Evolutionary conservation across 1,140 invertebrate species (phyloP), one percentile per base, ranked within the genome.

Genomic region (Vanessa tameamea): DNA sequence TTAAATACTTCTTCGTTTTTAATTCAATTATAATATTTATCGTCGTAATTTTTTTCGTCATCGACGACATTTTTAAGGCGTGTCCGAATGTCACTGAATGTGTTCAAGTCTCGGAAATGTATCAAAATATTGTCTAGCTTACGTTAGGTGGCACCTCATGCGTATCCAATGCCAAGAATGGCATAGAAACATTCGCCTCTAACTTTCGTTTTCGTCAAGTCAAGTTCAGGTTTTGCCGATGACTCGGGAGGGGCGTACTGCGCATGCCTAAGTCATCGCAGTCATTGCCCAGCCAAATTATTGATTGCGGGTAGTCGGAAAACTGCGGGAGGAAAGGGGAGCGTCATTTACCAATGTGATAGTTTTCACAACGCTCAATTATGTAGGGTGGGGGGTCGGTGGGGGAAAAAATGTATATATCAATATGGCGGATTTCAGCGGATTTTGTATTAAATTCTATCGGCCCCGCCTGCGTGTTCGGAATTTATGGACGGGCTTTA

Each of bases 131-230:
- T 80, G 71, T 80, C 73, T 78, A 75, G 72, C 72, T 83, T 76
- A 74, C 78, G 72, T 77, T 74, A 73, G 77, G 72, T 82, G 76
- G 80, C 76, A 82, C 81, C 78, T 82, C 81, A 82, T 82, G 82
- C 79, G 83, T 81, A 81, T 76, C 85, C 83, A 85, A 85, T 87
- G 86, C 90, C 88, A 92, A 92, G 90, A 91, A 91, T 89, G 87
- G 79, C 73, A 82, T 88, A 89, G 90, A 92, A 92, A 90, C 90
- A 91, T 92, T 88, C 81, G 83, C 87, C 83, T 85, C 84, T 86
- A 87, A 92, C 90, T 92, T 92, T 92, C 90, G 86, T 91, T 92
- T 92, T 92, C 90, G 90, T 82, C 87, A 92, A 92, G 90, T 91
- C 90, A 92, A 92, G 90, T 92, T 92, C 90, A 92, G 88, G 85